Evolutionary conservation across 2,797 vertebrate genomes (phyloP).

Genomic region (Argyrosomus regius): DNA sequence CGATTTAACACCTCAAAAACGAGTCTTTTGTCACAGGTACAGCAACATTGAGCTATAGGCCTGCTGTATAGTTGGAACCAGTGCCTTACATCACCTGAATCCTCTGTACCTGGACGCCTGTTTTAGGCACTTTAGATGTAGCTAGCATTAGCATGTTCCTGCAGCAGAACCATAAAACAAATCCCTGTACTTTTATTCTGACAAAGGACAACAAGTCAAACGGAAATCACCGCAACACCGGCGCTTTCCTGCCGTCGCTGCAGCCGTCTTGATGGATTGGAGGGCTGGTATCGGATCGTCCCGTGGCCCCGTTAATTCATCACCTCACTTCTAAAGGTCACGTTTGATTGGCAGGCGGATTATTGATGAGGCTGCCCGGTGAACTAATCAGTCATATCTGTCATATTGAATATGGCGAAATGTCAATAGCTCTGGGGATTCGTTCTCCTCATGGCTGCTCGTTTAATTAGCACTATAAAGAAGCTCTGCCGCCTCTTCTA

Average conservation of each 20-base stretch:
- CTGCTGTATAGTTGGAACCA: background rate
- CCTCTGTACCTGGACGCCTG: background rate
- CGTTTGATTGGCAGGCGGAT: constrained; percentile 78
- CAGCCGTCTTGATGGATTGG: constrained; percentile 62
- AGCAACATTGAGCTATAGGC: too few species aligned
- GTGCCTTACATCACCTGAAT: background rate
- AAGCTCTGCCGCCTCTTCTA: constrained; percentile 21
- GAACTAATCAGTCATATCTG: constrained; percentile 82
- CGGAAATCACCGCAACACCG: constrained; percentile 1
- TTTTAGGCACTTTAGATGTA: background rate
- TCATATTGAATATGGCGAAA: constrained; percentile 78
- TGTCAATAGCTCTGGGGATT: constrained; percentile 75
- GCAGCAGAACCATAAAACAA: background rate
- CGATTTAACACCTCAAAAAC: too few species aligned
- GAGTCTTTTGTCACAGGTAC: too few species aligned
- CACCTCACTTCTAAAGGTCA: constrained; percentile 75
- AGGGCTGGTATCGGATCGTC: constrained; percentile 50
- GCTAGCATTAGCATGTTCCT: background rate
- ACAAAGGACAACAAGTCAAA: background rate
- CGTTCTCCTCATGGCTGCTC: constrained; percentile 33
- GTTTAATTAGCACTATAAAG: constrained; percentile 67
- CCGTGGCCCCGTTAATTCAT: constrained; percentile 68
- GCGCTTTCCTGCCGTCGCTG: background rate
- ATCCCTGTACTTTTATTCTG: constrained; percentile 3
- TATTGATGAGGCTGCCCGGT: constrained; percentile 76